A percentile compares a stretch with the other conserved stretches of the same genome.
phyloP scores from a whole-genome alignment of 2,888 invertebrate species.

The Parochlus steinenii region DNA sequence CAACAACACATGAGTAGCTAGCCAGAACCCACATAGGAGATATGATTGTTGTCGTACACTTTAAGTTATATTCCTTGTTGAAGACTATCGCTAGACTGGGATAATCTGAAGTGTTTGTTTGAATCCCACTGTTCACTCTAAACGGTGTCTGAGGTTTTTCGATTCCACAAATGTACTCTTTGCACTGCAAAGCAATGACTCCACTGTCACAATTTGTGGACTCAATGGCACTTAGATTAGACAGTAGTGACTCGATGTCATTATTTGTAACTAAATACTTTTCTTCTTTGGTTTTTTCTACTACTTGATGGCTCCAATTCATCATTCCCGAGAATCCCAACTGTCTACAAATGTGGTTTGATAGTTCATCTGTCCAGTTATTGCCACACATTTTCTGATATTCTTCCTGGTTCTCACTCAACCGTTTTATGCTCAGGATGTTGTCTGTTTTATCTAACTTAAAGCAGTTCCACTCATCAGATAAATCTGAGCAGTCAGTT shows the following conservation, averaged over 20 bases:
- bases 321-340: slow-evolving; percentile 35
- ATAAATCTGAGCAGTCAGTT: slow-evolving; percentile 40
- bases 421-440: slow-evolving; percentile 11
- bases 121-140: slow-evolving; percentile 14
- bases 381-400: slow-evolving; percentile 32
- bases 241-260: slow-evolving; percentile 21
- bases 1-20: slow-evolving; percentile 31
- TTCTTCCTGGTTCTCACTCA: slow-evolving; percentile 13
- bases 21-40: slow-evolving; percentile 34
- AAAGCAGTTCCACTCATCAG: slow-evolving; percentile 44
- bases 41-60: slow-evolving; percentile 33
- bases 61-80: slow-evolving; percentile 29
- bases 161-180: slow-evolving; percentile 26
- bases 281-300: slow-evolving; percentile 16
- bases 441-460: slow-evolving; percentile 16
- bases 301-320: slow-evolving; percentile 18
- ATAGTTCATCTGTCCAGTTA: slow-evolving; percentile 35
- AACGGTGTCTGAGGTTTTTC: slow-evolving; percentile 1
- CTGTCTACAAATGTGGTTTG: slow-evolving; percentile 35
- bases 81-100: slow-evolving; percentile 36
- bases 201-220: slow-evolving; percentile 30
- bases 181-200: slow-evolving; percentile 36
- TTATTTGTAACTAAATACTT: slow-evolving; percentile 6
- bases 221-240: slow-evolving; percentile 30
- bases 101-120: slow-evolving; percentile 26